Base-by-base conservation (phyloP, 2,797 vertebrate genomes). In the Acanthis flammea region DNA sequence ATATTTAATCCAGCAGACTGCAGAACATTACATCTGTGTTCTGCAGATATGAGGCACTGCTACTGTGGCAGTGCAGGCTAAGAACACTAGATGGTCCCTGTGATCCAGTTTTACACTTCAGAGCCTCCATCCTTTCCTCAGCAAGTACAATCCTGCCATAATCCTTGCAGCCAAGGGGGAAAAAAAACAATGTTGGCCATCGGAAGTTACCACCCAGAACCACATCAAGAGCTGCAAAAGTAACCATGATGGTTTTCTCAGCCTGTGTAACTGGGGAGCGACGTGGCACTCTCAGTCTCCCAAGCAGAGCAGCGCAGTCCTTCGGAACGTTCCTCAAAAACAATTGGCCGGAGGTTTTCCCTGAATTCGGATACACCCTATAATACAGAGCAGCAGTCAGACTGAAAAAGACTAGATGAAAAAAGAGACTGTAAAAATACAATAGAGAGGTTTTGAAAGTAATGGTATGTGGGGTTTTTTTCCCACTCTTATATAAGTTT, bases 31-130 rank as follows among this genome's bases (percentile, higher is more conserved):
- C 53, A 73, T 23, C 18, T 44, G 23, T 35, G 3, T 60, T 47
- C 37, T 5, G 35, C 27, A 78, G n/a, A 53, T 2, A 15, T 19
- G 33, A 72, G 14, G 7, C 2, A 0, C 15, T 80, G 44, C 67
- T 88, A 19, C 45, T 0, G 3, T n/a, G 71, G 75, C 3, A 4
- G 16, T 97, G 61, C 96, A 95, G 72, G 53, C 63, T 95, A 82
- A 83, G 90, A 96, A 98, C 98, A 89, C 98, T 98, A 98, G 98
- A 96, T 97, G 98, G 97, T 96, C 83, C 90, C 96, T 97, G 90
- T 95, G 96, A 97, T 97, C 96, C 96, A 96, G 93, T 88, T 96
- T 97, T 88, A 92, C 65, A n/a, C 74, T 95, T 91, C 30, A 85
- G 67, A 92, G 87, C 6, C 35, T 77, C 90, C 11, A 19, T 10